Conservation (phyloP, 2,888 invertebrate genomes). For the Ypsolopha sequella region DNA sequence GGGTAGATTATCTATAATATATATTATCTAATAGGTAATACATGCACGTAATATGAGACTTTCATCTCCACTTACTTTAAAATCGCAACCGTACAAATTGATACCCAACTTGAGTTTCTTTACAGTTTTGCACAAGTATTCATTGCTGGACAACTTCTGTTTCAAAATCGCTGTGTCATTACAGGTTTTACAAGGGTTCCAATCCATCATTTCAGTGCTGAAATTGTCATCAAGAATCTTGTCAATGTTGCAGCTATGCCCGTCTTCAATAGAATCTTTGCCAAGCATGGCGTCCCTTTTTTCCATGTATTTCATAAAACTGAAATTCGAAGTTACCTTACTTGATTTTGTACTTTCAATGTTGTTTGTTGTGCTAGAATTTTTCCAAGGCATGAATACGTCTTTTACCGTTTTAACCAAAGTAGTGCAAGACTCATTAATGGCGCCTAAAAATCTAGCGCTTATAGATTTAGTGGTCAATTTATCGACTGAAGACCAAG, state of each 20-base stretch:
- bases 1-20: too few species aligned
- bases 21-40: too few species aligned
- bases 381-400: constrained; percentile 31
- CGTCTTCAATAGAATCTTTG: constrained; percentile 7
- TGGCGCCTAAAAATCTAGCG: constrained; percentile 33
- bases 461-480: constrained; percentile 20
- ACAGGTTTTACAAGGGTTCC: constrained; percentile 38
- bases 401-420: constrained; percentile 41
- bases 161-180: constrained; percentile 36
- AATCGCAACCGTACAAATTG: constrained; percentile 57
- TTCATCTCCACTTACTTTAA: constrained; percentile 33
- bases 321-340: constrained; percentile 19
- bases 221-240: background rate
- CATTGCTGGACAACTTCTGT: constrained; percentile 33
- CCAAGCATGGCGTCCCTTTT: constrained; percentile 29
- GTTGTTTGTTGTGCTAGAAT: constrained; percentile 5
- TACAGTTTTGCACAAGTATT: constrained; percentile 35
- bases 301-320: constrained; percentile 48
- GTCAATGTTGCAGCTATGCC: constrained; percentile 5
- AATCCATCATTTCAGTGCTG: constrained; percentile 6
- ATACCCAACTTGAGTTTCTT: constrained; percentile 55
- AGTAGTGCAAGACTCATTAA: constrained; percentile 48
- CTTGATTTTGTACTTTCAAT: constrained; percentile 7
- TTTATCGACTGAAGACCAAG: constrained; percentile 1
- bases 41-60: too few species aligned